A percentile compares a stretch with the other conserved stretches of the same genome.
phyloP scores from a whole-genome alignment of 2,113 vertebrate species.

The Otolemur garnettii region DNA sequence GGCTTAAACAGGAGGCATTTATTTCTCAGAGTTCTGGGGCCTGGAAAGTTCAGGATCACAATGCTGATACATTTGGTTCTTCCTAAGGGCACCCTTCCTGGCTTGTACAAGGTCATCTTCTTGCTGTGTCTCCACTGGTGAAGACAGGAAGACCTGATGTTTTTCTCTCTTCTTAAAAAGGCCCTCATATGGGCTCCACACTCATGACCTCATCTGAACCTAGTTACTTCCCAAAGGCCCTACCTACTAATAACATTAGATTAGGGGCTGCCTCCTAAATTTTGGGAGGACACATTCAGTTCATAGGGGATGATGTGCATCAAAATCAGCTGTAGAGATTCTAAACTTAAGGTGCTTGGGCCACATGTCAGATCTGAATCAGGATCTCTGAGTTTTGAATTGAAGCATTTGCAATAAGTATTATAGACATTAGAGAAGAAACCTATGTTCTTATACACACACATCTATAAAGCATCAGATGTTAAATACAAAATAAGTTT shows the following conservation, averaged over 20 bases:
- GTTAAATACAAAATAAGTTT: neutral
- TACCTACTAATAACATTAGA: neutral
- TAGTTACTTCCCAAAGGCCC: neutral
- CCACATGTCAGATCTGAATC: neutral
- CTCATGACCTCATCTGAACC: neutral
- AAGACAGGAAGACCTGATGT: neutral
- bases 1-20: neutral
- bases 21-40: neutral
- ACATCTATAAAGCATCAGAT: neutral
- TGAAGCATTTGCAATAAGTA: neutral
- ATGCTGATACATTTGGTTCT: neutral
- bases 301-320: neutral
- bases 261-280: too few relatives aligned
- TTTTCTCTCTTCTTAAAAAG: neutral
- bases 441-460: neutral
- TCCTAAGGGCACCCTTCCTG: neutral
- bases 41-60: neutral
- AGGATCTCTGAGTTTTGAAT: neutral
- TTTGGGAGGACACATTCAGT: neutral
- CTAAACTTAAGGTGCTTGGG: neutral
- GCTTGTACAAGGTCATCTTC: neutral
- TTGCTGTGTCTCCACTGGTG: neutral
- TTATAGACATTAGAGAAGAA: neutral
- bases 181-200: neutral
- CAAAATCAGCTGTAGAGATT: neutral